Conservation (phyloP, 2,888 invertebrate species). For the Plagodis pulveraria region DNA sequence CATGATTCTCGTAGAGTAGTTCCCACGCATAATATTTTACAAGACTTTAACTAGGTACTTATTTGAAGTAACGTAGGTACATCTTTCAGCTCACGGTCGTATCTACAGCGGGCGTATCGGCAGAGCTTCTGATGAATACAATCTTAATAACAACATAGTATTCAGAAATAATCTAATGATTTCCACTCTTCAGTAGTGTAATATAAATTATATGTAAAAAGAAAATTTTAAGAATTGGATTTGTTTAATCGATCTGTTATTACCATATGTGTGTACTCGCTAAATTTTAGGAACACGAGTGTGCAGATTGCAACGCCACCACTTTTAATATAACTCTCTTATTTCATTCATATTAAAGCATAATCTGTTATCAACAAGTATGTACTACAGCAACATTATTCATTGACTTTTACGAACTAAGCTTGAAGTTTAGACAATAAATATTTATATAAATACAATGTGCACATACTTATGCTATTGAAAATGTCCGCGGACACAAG, state of each 20-base stretch:
- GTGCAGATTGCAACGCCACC: constrained; percentile 60
- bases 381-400: constrained; percentile 74
- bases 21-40: too few species aligned
- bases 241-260: not conserved
- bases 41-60: too few species aligned
- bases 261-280: constrained; percentile 19
- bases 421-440: constrained; percentile 69
- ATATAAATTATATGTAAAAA: not conserved
- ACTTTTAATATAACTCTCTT: constrained; percentile 76
- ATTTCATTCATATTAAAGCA: constrained; percentile 66
- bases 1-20: too few species aligned
- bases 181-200: constrained; percentile 2
- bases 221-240: not conserved
- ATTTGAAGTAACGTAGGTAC: too few species aligned
- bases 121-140: too few species aligned
- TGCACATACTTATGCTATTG: constrained; percentile 64
- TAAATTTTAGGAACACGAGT: constrained; percentile 66
- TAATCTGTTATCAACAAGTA: constrained; percentile 74
- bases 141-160: too few species aligned
- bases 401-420: constrained; percentile 69
- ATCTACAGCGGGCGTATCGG: too few species aligned
- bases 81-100: too few species aligned
- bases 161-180: not conserved
- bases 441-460: constrained; percentile 69
- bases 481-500: constrained; percentile 48